Base-by-base conservation (phyloP, 2,797 vertebrate genomes). In the Hoplostethus mediterraneus region DNA sequence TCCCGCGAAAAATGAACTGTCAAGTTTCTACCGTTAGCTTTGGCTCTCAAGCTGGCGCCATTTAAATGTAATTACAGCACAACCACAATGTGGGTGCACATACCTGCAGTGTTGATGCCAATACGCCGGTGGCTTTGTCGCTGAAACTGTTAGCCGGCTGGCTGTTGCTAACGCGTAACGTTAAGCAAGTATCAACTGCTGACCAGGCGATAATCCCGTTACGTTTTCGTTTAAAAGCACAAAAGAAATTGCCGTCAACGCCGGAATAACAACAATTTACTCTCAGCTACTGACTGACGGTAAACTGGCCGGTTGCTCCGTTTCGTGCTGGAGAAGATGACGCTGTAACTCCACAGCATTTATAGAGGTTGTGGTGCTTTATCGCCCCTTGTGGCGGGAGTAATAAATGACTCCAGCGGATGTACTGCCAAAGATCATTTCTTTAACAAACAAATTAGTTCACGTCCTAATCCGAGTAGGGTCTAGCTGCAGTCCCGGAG, bases 1-100 rank as follows among this genome's bases (percentile, higher is more conserved):
- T 16, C 79, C 78, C 87, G 89, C 83, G 79, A 90, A 90, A 89
- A 77, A 71, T n/a, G 47, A 88, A 89, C 10, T 4, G 13, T 14
- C 1, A 4, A 6, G 0, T 14, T 2, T 5, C 55, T 62, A 72
- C 48, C 11, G 25, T 75, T 87, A 73, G 57, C 56, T 44, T 77
- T 73, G 68, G 53, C 58, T 63, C 4, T 5, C 3, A 42, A n/a
- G n/a, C 3, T 1, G 2, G 5, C 25, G 28, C 30, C 6, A 55
- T 14, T 30, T n/a, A 9, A 28, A 54, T 12, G 17, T 8, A 13
- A 25, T 10, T 42, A 21, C 13, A 21, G 14, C 1, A 16, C 5
- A 11, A 16, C 9, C 7, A 40, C 3, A 21, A n/a, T 30, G 2
- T 3, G 13, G 5, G 42, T 33, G 7, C 17, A 48, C 44, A 31